A percentile compares a stretch with the other conserved stretches of the same genome.
These are phyloP conservation scores for Drosophila colorata DNA, from an alignment of 2,888 invertebrate genomes.

Conservation along the genomic window DNA sequence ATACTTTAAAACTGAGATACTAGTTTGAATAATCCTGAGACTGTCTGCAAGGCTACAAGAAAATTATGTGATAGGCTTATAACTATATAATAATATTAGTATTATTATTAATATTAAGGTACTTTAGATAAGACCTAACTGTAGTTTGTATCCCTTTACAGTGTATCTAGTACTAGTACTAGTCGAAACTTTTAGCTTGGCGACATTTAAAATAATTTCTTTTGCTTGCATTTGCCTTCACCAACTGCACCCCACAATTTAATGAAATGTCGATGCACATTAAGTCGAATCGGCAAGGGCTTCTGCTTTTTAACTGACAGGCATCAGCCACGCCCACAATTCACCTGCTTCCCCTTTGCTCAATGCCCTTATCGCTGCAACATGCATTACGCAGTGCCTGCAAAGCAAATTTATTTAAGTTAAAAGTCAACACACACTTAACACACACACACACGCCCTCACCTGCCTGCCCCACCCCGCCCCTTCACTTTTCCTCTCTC, in stretches of 20 bases:
- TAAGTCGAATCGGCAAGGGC: slow-evolving; percentile 46
- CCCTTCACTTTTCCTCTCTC: too few species aligned
- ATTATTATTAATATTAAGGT: too few species aligned
- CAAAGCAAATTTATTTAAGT: slow-evolving; percentile 72
- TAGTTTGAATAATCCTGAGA: too few species aligned
- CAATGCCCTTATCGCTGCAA: slow-evolving; percentile 11
- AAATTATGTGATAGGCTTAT: too few species aligned
- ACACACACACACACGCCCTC: slow-evolving; percentile 4
- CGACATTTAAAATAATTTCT: neutral
- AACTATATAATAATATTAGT: too few species aligned
- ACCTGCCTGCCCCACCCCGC: neutral
- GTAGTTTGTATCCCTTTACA: too few species aligned
- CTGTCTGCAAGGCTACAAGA: too few species aligned
- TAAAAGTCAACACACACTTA: slow-evolving; percentile 65
- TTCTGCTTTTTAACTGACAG: slow-evolving; percentile 34
- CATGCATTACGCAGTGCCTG: slow-evolving; percentile 37
- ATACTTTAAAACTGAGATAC: too few species aligned
- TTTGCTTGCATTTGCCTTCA: neutral
- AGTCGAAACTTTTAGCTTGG: neutral
- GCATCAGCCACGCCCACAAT: slow-evolving; percentile 34
- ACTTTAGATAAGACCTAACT: too few species aligned
- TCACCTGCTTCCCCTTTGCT: neutral
- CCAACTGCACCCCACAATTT: slow-evolving; percentile 1
- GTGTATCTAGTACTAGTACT: too few species aligned
- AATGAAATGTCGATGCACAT: slow-evolving; percentile 44